Evolutionary conservation across 2,113 vertebrate species (phyloP).

Genomic region (Sakesphorus luctuosus): DNA sequence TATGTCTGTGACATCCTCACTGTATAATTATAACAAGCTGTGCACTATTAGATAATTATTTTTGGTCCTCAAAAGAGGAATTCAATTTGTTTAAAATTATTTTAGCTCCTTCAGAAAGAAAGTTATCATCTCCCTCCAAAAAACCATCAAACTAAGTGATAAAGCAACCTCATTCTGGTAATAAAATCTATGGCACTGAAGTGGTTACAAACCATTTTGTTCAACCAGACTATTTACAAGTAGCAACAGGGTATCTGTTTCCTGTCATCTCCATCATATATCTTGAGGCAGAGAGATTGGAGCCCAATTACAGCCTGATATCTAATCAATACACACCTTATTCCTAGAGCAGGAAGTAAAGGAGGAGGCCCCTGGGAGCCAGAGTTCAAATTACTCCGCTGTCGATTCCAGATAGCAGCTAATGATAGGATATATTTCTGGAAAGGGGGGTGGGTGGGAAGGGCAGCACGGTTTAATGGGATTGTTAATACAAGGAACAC

Average conservation of each 20-base stretch:
- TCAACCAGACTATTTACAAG: conserved; percentile 89
- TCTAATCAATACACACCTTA: conserved; percentile 95
- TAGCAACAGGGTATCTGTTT: conserved; percentile 90
- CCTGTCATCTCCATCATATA: conserved; percentile 93
- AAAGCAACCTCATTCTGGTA: neutral
- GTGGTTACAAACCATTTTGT: conserved; percentile 86
- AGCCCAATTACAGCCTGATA: conserved; percentile 95
- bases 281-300: conserved; percentile 87
- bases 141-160: conserved; percentile 2
- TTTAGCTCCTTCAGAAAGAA: neutral
- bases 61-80: conserved; percentile 29
- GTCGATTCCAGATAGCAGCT: conserved; percentile 91
- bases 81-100: conserved; percentile 20
- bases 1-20: conserved; percentile 18
- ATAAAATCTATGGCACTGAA: conserved; percentile 73
- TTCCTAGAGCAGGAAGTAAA: conserved; percentile 95
- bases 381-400: conserved; percentile 92
- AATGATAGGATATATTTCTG: conserved; percentile 86
- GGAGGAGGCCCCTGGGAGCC: conserved; percentile 90
- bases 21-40: conserved; percentile 17
- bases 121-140: neutral
- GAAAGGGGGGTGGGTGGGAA: conserved; percentile 56
- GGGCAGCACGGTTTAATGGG: conserved; percentile 51
- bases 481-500: conserved; percentile 68
- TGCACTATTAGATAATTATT: conserved; percentile 42